Base-by-base conservation (phyloP, 2,888 invertebrate genomes). In the Pristionchus japonicus region DNA sequence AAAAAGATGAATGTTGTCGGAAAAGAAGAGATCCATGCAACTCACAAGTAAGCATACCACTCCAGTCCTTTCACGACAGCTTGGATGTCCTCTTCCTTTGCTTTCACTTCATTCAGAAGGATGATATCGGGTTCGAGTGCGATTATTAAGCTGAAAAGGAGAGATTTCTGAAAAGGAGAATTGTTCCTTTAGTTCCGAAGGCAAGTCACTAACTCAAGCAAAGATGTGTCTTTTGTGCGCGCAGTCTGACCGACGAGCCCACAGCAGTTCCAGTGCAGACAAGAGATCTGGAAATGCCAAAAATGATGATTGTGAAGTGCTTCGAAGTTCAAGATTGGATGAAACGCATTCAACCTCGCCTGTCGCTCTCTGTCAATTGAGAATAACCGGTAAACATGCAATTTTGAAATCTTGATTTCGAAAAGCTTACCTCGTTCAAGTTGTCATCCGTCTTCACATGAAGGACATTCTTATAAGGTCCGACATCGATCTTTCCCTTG, bases 91-190 rank as follows among this genome's bases (percentile, higher is more conserved):
- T 52, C 49, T 1, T 82, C 82, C 34, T 52, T 82, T 1, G 82
- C 82, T 43, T 82, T 82, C 13, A 82, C 31, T 31, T 82, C 82
- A 49, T 82, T 82, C 49, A 82, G 82, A 6, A 82, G 27, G 31
- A 82, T 82, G 34, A 82, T 52, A n/a, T 82, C 82, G 34, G 82
- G 82, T 82, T 47, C 52, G 49, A 49, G 15, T 3, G 82, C 82
- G 49, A 82, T 43, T 49, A 82, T 82, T 23, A 82, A 1, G 7
- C 82, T 82, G 82, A 31, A n/a, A n/a, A n/a, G n/a, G n/a, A n/a
- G n/a, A n/a, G n/a, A n/a, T n/a, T n/a, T n/a, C n/a, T n/a, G n/a
- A n/a, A n/a, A n/a, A n/a, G n/a, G n/a, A n/a, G n/a, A n/a, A n/a
- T n/a, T n/a, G n/a, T n/a, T n/a, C n/a, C n/a, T n/a, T n/a, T n/a